Evolutionary conservation across 2,797 vertebrate species (phyloP), one percentile per base, ranked within the genome.

Genomic region (Chromobotia macracanthus): DNA sequence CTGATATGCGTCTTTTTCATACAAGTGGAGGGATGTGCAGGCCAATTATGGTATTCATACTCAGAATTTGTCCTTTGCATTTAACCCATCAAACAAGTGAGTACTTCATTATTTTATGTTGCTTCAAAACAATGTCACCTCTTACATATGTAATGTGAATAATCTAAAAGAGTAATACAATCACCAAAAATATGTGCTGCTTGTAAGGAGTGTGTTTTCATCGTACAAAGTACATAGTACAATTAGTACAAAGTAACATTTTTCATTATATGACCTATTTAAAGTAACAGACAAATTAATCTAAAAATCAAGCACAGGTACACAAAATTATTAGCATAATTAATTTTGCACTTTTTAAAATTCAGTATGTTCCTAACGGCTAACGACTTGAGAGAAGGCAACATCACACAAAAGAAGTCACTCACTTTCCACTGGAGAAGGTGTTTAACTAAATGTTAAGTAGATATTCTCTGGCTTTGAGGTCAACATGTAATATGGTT

Each of bases 371-470:
- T 66, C 31, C 44, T 15, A 66, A 55, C 25, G 61, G 31, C 31
- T 31, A 31, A 31, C 31, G 31, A 56, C 55, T 56, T 21, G 5
- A 56, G 50, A 65, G 35, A 35, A 16, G 10, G 51, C 5, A 21
- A 50, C 48, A 28, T 77, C n/a, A 18, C 41, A 19, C 28, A 53
- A 50, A 18, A 23, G 5, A 76, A 11, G 12, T 15, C 0, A 4
- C n/a, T 15, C 18, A 58, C 25, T 53, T 10, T 41, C 21, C 19
- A 44, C 38, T 21, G 19, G 3, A 16, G 8, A 60, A 46, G 46
- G 50, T 79, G 35, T 55, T 44, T 83, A 75, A 21, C 65, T 79
- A 83, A 86, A 82, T 81, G 83, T 75, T 79, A 87, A 74, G 63
- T 35, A 35, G 78, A 78, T 68, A 72, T 71, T 78, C 61, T 70